These are phyloP conservation scores for Cyclura pinguis DNA, from an alignment of 2,797 vertebrate species.

Conservation along the genomic window DNA sequence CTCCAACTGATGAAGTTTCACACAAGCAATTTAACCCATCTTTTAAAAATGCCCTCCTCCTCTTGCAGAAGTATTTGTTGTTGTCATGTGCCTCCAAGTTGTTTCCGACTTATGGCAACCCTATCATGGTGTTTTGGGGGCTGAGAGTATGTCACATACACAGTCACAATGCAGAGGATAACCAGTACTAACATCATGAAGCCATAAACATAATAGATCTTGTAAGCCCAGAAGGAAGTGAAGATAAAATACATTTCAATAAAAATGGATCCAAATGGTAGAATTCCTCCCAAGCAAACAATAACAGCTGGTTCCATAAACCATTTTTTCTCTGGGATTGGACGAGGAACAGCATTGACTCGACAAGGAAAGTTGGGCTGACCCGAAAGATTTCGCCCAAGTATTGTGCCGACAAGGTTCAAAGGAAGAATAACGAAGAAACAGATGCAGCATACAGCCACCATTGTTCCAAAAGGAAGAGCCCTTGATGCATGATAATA, in stretches of 20 bases:
- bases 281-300: constrained; percentile 98
- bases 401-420: constrained; percentile 97
- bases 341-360: constrained; percentile 98
- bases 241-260: constrained; percentile 99
- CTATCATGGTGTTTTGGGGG: too few relatives aligned
- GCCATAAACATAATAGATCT: constrained; percentile 99
- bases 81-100: too few relatives aligned
- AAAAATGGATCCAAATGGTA: constrained; percentile 99
- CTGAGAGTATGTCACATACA: constrained; percentile 88
- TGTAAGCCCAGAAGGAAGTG: constrained; percentile 99
- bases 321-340: constrained; percentile 99
- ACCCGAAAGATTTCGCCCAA: constrained; percentile 97
- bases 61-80: neutral
- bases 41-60: too few relatives aligned
- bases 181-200: constrained; percentile 99
- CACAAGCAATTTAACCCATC: neutral
- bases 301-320: constrained; percentile 99
- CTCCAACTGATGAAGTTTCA: neutral
- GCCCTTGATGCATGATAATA: constrained; percentile 99
- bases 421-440: constrained; percentile 98
- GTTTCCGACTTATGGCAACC: too few relatives aligned
- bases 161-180: constrained; percentile 98
- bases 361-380: constrained; percentile 99
- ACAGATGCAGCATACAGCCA: constrained; percentile 98
- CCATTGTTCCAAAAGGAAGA: constrained; percentile 99